Base-by-base conservation (phyloP, 1,140 invertebrate genomes). In the Lasioglossum baleicum region DNA sequence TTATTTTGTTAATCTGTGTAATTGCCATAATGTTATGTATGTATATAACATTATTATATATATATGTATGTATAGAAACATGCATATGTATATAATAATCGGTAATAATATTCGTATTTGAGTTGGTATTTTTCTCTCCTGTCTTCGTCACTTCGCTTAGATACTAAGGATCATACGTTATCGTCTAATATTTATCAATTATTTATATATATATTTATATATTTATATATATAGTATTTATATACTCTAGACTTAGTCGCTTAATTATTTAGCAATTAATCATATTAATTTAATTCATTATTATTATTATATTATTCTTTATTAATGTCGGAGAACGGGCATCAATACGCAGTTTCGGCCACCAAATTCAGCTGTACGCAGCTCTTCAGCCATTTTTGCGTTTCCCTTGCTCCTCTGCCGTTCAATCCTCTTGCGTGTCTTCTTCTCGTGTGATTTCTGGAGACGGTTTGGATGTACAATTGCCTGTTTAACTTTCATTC, bases 301-400 rank as follows among this genome's bases (percentile, higher is more conserved):
- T 91, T 88, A 88, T 89, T 88, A 88, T 89, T 90, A 88, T 90
- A 91, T 91, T 91, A 90, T 90, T 91, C 82, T 85, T 86, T 89
- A 91, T 91, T 90, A 90, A 92, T 92, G 88, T 92, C 89, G 88
- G 90, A 92, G 91, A 92, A 92, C 84, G 91, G 92, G 92, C 90
- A 90, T 90, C 87, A 84, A 90, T 89, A 91, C 88, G 90, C 89
- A 89, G 90, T 88, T 92, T 88, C 88, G 83, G 72, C 77, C 83
- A 80, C 61, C 61, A 80, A 63, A 42, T 79, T 35, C 71, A 80
- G 40, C 83, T 73, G 68, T 48, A 63, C 75, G 78, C 73, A 81
- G 82, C 78, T 67, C 70, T 17, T 66, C 20, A 10, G 35, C 76
- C 56, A 17, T 60, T 48, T 35, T 64, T 20, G 31, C 31, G 66